Base-by-base conservation (phyloP, 2,113 vertebrate genomes). In the Amblyornis subalaris region DNA sequence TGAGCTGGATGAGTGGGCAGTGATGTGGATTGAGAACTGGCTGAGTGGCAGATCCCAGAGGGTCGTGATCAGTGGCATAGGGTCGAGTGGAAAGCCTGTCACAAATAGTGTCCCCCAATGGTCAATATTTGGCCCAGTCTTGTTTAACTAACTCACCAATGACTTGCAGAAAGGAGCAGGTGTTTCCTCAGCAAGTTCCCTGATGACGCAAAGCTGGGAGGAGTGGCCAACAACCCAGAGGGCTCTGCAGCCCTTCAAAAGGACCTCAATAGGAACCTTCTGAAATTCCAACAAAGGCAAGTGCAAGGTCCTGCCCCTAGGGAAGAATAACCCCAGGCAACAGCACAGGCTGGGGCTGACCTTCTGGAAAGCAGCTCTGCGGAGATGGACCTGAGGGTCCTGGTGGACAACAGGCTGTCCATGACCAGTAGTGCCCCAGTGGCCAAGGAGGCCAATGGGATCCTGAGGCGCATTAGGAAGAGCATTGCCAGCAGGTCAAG, bases 21-120 rank as follows among this genome's bases (percentile, higher is more conserved):
- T n/a, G 29, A 60, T 13, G 29, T 35, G 54, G 7, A 6, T 6
- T 54, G 21, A 67, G 40, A 53, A 31, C 11, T 54, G 53, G 2
- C 6, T 7, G 45, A 20, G 21, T 24, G 16, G 24, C 29, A 67
- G 29, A 45, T 35, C 69, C 23, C 69, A 22, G 77, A 38, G 24
- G 1, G n/a, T 14, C 1, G 0, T 18, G 53, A 15, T 53, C 53
- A 67, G 38, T 1, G 3, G 12, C n/a, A 26, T n/a, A 61, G 29
- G 38, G 45, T 29, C 2, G 2, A 6, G 19, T 5, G 58, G 38
- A 14, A 51, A 33, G 4, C 35, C 29, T 47, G 53, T 47, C 53
- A 25, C 38, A 35, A 7, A 3, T 36, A n/a, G 16, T 53, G 29
- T n/a, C 28, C 16, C 33, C n/a, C 10, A 14, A 11, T 7, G 6